Conservation (phyloP, 2,888 invertebrate species). For the Encarsia formosa region DNA sequence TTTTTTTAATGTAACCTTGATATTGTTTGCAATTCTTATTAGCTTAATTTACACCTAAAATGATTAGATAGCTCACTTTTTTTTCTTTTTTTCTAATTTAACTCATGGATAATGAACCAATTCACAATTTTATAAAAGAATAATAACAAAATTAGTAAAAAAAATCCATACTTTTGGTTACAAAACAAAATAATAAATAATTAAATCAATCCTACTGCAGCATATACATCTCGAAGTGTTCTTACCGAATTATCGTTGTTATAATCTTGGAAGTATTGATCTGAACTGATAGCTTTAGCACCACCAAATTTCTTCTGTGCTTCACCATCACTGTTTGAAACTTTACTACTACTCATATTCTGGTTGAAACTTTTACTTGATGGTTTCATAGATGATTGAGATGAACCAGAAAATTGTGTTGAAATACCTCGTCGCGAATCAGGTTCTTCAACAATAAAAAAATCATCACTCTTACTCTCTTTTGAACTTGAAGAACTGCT, state of each 20-base stretch:
- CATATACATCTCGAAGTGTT: too few species aligned
- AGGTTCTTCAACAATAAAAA: constrained; percentile 49
- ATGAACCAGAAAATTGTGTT: constrained; percentile 24
- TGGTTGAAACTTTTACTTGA: constrained; percentile 24
- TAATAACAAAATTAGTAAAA: too few species aligned
- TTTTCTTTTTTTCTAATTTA: too few species aligned
- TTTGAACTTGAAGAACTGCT: constrained; percentile 1
- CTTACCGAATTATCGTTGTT: constrained; percentile 54
- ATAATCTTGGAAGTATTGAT: constrained; percentile 87
- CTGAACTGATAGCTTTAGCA: constrained; percentile 96
- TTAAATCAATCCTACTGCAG: too few species aligned
- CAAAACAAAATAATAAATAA: not conserved
- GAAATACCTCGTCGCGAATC: constrained; percentile 38
- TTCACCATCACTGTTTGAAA: constrained; percentile 59
- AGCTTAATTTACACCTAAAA: too few species aligned
- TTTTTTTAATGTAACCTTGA: too few species aligned
- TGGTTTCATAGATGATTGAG: not conserved
- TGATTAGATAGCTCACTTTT: too few species aligned
- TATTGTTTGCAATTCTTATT: too few species aligned
- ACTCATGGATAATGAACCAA: too few species aligned
- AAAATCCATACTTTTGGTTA: not conserved
- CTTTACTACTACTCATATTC: constrained; percentile 28
- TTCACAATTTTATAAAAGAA: too few species aligned
- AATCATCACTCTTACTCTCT: constrained; percentile 44
- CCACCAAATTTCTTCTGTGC: constrained; percentile 95